phyloP scores from a whole-genome alignment of 2,797 vertebrate species.

The Aphelocoma californica region DNA sequence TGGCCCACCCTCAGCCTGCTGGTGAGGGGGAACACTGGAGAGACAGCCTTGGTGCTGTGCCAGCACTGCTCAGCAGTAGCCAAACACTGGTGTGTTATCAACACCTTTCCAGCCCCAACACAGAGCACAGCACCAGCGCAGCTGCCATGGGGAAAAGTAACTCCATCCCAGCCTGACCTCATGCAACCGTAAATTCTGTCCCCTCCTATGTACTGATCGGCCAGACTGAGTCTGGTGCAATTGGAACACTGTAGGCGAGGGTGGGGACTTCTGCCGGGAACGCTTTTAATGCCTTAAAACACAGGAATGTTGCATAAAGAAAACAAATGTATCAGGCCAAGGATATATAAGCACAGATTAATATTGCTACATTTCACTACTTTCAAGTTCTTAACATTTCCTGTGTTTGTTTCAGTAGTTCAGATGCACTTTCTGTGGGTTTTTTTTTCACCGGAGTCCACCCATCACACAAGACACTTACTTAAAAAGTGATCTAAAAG shows the following conservation, averaged over 20 bases:
- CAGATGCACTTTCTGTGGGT: accelerated
- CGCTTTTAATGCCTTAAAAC: neutral
- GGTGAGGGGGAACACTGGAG: too few relatives aligned
- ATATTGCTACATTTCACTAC: neutral
- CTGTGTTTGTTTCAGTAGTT: neutral
- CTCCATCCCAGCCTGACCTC: neutral
- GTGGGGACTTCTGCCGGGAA: neutral
- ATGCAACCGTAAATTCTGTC: accelerated
- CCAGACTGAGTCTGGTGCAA: neutral
- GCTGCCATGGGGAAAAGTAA: neutral
- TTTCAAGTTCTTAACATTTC: neutral
- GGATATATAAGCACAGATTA: neutral
- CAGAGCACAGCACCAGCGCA: neutral
- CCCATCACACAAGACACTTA: neutral
- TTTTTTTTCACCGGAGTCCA: neutral
- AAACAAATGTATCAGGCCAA: neutral
- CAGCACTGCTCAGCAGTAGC: neutral
- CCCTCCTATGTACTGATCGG: accelerated
- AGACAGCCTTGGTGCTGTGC: too few relatives aligned
- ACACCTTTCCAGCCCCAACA: neutral
- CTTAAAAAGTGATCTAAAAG: neutral
- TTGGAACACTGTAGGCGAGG: neutral
- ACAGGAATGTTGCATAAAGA: neutral
- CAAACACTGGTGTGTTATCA: neutral
- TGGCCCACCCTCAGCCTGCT: neutral